Evolutionary conservation across 2,113 vertebrate genomes (phyloP), one percentile per base, ranked within the genome.

Genomic region (Caracal caracal): DNA sequence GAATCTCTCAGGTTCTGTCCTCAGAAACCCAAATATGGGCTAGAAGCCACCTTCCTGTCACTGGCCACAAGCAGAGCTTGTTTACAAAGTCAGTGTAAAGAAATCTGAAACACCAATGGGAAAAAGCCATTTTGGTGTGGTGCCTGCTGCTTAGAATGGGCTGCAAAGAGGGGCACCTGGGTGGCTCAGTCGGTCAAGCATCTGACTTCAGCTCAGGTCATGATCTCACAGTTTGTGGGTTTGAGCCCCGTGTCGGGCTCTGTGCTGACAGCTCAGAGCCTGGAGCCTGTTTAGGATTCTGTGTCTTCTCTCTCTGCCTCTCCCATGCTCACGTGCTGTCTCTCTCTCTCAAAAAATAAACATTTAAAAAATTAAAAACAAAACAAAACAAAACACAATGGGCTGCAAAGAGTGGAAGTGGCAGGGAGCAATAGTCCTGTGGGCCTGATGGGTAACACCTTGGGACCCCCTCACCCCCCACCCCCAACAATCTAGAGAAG

Each of bases 31-130:
- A 83, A 84, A 89, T 8, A 63, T 15, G 35, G 49, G 35, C 5
- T 40, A 35, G 86, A 81, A 91, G 66, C 59, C 30, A 78, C 63
- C 37, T 89, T 49, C 30, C 70, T 51, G 61, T 93, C 51, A 47
- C 43, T 56, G 20, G 47, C 63, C 20, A 16, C 28, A 73, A 47
- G 40, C 61, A 73, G 24, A 83, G 35, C 53, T 92, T 97, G 79
- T 97, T 97, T 93, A 93, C 91, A 86, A 90, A 92, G 68, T 83
- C 75, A 81, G 63, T 28, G 70, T 86, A 94, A 91, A 94, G 91
- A 93, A 94, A 88, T 66, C n/a, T 76, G 37, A 97, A 96, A 84
- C 91, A 97, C 56, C 83, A 95, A 35, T 4, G 24, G 70, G 61
- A 61, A 93, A 94, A 88, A 51, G 75, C 6, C 86, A 68, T 79